Conservation (phyloP, 2,888 invertebrate species). For the Leptogaster cylindrica region DNA sequence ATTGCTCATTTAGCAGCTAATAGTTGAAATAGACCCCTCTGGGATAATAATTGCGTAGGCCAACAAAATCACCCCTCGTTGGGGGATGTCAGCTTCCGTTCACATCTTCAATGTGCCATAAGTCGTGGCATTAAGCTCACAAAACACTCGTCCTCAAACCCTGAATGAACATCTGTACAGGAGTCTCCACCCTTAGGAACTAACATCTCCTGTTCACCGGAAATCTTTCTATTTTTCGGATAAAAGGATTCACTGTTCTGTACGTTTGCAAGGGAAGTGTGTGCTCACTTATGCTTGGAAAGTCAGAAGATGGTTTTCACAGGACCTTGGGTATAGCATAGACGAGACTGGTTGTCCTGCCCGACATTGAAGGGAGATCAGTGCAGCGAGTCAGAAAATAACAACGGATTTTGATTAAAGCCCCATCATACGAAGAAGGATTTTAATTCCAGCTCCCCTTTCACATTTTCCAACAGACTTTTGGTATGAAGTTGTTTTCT, state of each 20-base stretch:
- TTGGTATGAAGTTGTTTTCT: conserved; percentile 18
- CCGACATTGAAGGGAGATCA: conserved; percentile 59
- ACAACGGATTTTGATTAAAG: conserved; percentile 65
- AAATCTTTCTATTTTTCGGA: conserved; percentile 48
- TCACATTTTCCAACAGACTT: not conserved
- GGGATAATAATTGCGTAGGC: conserved; percentile 45
- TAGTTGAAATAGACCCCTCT: conserved; percentile 38
- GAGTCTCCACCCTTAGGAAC: not conserved
- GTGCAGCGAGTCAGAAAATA: conserved; percentile 69
- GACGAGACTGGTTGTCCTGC: too few species aligned
- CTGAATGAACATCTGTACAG: conserved; percentile 37
- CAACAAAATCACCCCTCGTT: conserved; percentile 45
- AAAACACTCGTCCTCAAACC: conserved; percentile 45
- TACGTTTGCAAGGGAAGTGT: conserved; percentile 34
- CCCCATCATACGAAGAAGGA: conserved; percentile 53
- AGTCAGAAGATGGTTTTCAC: conserved; percentile 35
- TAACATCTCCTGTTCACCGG: conserved; percentile 41
- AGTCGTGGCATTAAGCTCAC: conserved; percentile 59
- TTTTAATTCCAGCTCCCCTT: conserved; percentile 18
- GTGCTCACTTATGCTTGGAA: not conserved
- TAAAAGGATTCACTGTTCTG: conserved; percentile 45
- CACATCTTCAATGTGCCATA: conserved; percentile 62
- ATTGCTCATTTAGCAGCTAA: conserved; percentile 43
- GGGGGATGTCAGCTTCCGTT: conserved; percentile 55
- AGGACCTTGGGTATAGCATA: too few species aligned